A percentile compares a stretch with the other conserved stretches of the same genome.
phyloP scores from a whole-genome alignment of 2,888 invertebrate species.

The Meganola albula region DNA sequence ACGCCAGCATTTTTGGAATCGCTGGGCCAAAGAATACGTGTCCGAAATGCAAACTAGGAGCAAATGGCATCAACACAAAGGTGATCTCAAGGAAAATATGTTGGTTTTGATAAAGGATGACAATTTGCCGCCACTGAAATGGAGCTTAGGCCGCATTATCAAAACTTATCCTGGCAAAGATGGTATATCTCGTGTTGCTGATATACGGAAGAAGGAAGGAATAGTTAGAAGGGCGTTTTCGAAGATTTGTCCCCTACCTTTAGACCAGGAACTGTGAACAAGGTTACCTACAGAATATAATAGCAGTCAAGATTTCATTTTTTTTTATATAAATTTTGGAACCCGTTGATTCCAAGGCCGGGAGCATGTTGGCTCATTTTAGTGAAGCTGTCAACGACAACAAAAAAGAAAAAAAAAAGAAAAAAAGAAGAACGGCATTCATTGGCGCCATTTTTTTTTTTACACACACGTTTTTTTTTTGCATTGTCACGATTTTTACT shows the following conservation, averaged over 20 bases:
- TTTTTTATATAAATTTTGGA: too few species aligned
- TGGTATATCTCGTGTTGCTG: not conserved
- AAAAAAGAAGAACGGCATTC: too few species aligned
- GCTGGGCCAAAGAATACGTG: not conserved
- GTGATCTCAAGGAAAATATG: not conserved
- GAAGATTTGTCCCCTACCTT: not conserved
- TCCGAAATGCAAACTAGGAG: not conserved
- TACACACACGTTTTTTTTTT: too few species aligned
- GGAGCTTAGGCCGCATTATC: not conserved
- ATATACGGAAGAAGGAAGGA: not conserved
- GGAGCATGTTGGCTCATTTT: too few species aligned
- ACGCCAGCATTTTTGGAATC: not conserved
- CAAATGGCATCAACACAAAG: not conserved
- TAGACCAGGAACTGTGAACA: too few species aligned
- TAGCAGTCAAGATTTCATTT: too few species aligned
- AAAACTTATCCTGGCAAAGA: not conserved
- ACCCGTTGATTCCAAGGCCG: too few species aligned
- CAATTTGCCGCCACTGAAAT: not conserved
- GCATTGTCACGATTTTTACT: too few species aligned
- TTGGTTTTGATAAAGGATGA: not conserved
- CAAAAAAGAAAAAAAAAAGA: too few species aligned
- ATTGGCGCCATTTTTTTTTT: too few species aligned
- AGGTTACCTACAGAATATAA: too few species aligned
- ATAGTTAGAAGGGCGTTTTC: not conserved
- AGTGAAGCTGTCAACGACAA: too few species aligned